Evolutionary conservation across 2,888 invertebrate species (phyloP), one percentile per base, ranked within the genome.

Genomic region (Scaptomyza tumidula): DNA sequence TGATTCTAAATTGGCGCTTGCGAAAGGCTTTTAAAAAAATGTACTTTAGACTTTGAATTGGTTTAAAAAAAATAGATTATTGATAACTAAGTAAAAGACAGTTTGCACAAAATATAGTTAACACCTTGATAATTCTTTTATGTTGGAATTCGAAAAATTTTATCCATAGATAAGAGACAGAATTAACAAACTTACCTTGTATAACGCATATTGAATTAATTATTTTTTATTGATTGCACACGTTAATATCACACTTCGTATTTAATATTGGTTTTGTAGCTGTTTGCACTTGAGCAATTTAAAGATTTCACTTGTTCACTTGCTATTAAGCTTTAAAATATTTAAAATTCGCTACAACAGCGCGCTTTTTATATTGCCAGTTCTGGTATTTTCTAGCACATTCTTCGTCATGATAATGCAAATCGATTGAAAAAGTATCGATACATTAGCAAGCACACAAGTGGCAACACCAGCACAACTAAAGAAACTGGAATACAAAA

Each of bases 131-230:
- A 24, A 19, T 19, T 16, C 13, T n/a, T 24, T 37, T n/a, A 4
- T 19, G 1, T 19, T 19, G 11, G 6, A 24, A 24, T 2, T 6
- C 44, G 6, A 44, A 3, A 52, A 27, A 52, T 45, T 11, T 11
- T 49, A 13, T 24, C 31, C 3, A 6, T 6, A 43, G 41, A 29
- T 13, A 10, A 0, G 31, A 24, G 6, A 9, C 3, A 49, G 6
- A 33, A 11, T 27, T 54, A 3, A 5, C 1, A 11, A 55, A 37
- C 73, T 76, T 75, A 90, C 90, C 72, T 89, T 71, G 80, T 79
- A 50, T 81, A 90, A 67, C 89, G 86, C 89, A 89, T 89, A 61
- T 78, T 89, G 59, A 54, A 6, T 5, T 41, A 6, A 16, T 27
- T 24, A 13, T 19, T n/a, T 39, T 39, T 6, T n/a, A 35, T 35